These are phyloP conservation scores for Tychaedon coryphoeus DNA, from an alignment of 2,113 vertebrate genomes.

Conservation along the genomic window DNA sequence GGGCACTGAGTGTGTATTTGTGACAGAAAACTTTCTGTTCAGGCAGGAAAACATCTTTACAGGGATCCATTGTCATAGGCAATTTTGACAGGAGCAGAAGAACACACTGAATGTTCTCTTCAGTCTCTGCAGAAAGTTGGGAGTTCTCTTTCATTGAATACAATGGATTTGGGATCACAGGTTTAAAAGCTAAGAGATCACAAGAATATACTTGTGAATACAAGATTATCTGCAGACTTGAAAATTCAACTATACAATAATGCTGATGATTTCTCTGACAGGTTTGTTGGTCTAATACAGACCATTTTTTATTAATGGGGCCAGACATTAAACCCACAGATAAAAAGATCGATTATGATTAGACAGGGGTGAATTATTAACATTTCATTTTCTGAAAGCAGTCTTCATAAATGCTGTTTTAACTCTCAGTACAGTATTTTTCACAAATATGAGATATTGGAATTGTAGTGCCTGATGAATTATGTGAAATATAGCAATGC, in stretches of 20 bases:
- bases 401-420: neutral
- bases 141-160: neutral
- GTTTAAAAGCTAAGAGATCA: neutral
- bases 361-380: neutral
- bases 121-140: neutral
- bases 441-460: neutral
- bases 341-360: neutral
- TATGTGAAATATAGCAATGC: neutral
- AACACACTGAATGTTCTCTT: neutral
- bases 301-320: neutral
- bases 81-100: neutral
- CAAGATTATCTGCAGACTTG: neutral
- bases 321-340: neutral
- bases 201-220: neutral
- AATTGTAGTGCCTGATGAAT: constrained; percentile 10
- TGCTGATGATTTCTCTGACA: neutral
- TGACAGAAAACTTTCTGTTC: neutral
- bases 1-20: neutral
- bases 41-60: neutral
- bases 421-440: neutral
- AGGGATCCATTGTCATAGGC: neutral
- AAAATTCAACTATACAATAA: neutral
- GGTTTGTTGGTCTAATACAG: neutral
- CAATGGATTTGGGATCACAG: neutral
- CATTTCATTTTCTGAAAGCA: neutral